Conservation (phyloP, 2,113 vertebrate species). For the Podilymbus podiceps region DNA sequence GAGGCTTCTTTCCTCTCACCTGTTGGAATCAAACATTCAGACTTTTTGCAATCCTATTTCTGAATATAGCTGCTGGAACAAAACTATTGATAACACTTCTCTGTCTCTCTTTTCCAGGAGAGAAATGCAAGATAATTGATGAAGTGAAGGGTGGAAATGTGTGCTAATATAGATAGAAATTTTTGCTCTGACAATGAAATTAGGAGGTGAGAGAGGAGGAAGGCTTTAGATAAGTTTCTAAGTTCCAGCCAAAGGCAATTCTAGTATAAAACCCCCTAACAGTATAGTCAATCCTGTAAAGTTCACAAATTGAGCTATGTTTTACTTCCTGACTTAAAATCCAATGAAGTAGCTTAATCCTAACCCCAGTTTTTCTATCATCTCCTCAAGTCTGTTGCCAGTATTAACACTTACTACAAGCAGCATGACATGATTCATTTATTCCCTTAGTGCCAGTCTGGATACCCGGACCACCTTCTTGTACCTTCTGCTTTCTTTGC, state of each 20-base stretch:
- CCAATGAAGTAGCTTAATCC: not conserved
- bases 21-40: not conserved
- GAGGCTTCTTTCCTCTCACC: not conserved
- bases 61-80: constrained; percentile 15
- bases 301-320: not conserved
- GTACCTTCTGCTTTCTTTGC: not conserved
- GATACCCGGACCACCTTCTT: not conserved
- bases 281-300: constrained; percentile 34
- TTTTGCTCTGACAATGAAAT: not conserved
- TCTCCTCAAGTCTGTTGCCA: not conserved
- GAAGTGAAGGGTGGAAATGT: not conserved
- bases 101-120: constrained; percentile 11
- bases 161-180: constrained; percentile 20
- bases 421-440: not conserved
- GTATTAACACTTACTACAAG: not conserved
- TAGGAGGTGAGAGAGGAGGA: not conserved
- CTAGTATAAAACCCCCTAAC: not conserved
- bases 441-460: not conserved
- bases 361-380: not conserved
- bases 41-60: not conserved
- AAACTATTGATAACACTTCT: constrained; percentile 7
- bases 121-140: not conserved
- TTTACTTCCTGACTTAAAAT: constrained; percentile 1
- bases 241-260: constrained; percentile 45
- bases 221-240: constrained; percentile 5